phyloP scores from a whole-genome alignment of 2,113 vertebrate genomes.

The Anoplopoma fimbria region DNA sequence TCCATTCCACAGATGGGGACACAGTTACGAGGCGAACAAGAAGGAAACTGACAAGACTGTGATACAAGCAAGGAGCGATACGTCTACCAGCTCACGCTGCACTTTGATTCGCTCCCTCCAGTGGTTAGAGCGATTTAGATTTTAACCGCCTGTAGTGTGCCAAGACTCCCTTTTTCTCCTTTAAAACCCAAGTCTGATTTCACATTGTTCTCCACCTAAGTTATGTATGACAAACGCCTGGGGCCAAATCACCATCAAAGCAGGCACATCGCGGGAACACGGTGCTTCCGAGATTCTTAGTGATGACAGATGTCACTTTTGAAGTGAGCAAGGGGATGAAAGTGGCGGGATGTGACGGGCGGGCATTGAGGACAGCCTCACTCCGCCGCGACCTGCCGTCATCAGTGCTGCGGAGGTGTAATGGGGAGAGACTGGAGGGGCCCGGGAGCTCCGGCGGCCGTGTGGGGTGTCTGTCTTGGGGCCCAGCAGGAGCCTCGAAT shows the following conservation, averaged over 20 bases:
- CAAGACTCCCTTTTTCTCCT: conserved; percentile 73
- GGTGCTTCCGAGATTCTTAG: conserved; percentile 88
- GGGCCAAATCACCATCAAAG: conserved; percentile 89
- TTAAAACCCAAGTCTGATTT: conserved; percentile 85
- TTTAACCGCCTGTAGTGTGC: conserved; percentile 85
- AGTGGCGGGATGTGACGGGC: conserved; percentile 82
- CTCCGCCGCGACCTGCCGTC: conserved; percentile 78
- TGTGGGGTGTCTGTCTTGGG: conserved; percentile 73
- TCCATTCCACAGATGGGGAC: conserved; percentile 73
- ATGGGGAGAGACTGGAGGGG: conserved; percentile 79
- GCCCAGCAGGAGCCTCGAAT: conserved; percentile 71
- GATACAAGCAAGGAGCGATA: conserved; percentile 77
- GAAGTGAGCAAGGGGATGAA: conserved; percentile 85
- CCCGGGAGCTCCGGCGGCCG: conserved; percentile 66
- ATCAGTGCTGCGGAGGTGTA: conserved; percentile 72
- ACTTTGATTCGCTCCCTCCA: conserved; percentile 91
- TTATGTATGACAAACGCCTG: conserved; percentile 89
- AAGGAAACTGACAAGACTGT: conserved; percentile 85
- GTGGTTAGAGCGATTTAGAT: conserved; percentile 87
- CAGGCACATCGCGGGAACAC: conserved; percentile 82
- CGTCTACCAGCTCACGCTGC: conserved; percentile 82
- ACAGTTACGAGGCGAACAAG: conserved; percentile 84
- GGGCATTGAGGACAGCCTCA: conserved; percentile 79
- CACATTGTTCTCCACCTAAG: conserved; percentile 91
- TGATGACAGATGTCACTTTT: conserved; percentile 87